A percentile compares a stretch with the other conserved stretches of the same genome.
Conservation (phyloP, 2,113 vertebrate species). For the Ibidorhyncha struthersii region DNA sequence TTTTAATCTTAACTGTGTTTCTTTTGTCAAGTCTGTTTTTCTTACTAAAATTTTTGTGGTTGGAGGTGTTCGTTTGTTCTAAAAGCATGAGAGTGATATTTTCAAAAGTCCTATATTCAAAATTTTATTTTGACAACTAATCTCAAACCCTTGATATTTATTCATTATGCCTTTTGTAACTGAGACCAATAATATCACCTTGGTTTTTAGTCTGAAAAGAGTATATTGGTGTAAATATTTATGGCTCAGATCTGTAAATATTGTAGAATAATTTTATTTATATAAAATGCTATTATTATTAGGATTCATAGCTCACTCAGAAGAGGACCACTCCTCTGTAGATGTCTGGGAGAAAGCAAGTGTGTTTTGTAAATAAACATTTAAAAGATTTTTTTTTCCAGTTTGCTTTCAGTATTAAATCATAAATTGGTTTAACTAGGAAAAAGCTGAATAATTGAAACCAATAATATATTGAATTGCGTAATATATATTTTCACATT, state of each 20-base stretch:
- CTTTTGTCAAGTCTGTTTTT: neutral
- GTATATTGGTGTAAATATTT: neutral
- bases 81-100: neutral
- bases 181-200: neutral
- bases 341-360: neutral
- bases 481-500: neutral
- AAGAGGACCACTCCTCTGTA: neutral
- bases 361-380: neutral
- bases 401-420: neutral
- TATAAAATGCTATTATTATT: neutral
- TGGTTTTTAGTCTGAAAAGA: neutral
- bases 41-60: neutral
- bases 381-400: neutral
- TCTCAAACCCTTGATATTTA: neutral
- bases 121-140: neutral
- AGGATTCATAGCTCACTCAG: neutral
- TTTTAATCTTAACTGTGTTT: neutral
- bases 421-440: neutral
- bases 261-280: neutral
- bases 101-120: neutral
- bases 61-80: neutral
- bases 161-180: neutral
- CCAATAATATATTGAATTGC: neutral
- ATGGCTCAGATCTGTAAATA: neutral
- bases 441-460: neutral